A percentile compares a stretch with the other conserved stretches of the same genome.
Evolutionary conservation across 1,140 invertebrate genomes (phyloP).

Genomic region (Drosophila saltans): DNA sequence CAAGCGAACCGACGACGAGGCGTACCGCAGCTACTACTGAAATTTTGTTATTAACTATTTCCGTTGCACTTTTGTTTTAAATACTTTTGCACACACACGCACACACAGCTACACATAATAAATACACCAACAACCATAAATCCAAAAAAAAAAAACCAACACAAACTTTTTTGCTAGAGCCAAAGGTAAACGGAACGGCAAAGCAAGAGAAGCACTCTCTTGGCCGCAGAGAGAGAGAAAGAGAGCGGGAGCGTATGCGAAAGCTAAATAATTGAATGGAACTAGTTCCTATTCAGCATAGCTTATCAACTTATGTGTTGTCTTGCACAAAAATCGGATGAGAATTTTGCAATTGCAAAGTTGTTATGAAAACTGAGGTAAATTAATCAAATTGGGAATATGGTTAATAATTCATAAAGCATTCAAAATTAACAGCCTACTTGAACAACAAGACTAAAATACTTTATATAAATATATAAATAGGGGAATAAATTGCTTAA

Average conservation of each 20-base stretch:
- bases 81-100: conserved; percentile 44
- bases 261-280: conserved; percentile 4
- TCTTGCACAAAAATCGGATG: not conserved
- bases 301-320: not conserved
- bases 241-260: not conserved
- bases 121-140: conserved; percentile 29
- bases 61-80: conserved; percentile 63
- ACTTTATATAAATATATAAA: no score
- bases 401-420: no score
- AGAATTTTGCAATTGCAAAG: not conserved
- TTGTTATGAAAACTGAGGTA: not conserved
- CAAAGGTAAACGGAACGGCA: conserved; percentile 15
- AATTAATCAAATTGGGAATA: no score
- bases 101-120: conserved; percentile 40
- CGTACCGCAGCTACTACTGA: conserved; percentile 52
- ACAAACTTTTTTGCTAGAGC: conserved; percentile 15
- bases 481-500: no score
- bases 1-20: conserved; percentile 26
- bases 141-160: conserved; percentile 35
- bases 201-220: conserved; percentile 3
- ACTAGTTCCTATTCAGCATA: conserved; percentile 17
- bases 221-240: conserved; percentile 15
- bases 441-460: no score
- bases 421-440: no score
- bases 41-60: conserved; percentile 63